phyloP scores from a whole-genome alignment of 2,113 vertebrate genomes.

The Turdus rufiventris region DNA sequence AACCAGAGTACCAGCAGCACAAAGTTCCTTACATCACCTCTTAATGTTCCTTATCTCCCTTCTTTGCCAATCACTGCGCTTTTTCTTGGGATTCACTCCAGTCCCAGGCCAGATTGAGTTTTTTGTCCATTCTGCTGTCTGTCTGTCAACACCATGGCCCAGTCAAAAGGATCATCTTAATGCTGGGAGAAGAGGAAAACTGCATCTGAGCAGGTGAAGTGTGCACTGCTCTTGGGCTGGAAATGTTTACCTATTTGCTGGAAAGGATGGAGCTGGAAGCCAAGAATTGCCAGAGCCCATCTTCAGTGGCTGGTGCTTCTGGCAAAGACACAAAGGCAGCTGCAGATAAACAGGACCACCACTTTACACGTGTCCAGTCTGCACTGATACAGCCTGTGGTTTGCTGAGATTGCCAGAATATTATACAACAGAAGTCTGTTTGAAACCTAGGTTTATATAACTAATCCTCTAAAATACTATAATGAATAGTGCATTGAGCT shows the following conservation, averaged over 20 bases:
- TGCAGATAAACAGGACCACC: background rate
- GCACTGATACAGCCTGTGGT: background rate
- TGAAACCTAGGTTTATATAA: conserved; percentile 57
- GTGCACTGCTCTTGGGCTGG: background rate
- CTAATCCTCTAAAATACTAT: conserved; percentile 56
- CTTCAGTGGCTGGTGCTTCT: background rate
- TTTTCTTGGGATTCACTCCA: background rate
- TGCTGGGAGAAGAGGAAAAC: background rate
- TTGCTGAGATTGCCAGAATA: background rate
- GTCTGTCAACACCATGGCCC: background rate
- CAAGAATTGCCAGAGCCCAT: background rate
- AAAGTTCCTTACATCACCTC: background rate
- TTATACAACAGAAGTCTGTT: conserved; percentile 25
- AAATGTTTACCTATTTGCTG: background rate
- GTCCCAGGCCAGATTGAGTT: background rate
- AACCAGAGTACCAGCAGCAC: background rate
- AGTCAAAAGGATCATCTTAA: background rate
- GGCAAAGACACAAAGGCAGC: background rate
- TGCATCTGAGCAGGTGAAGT: background rate
- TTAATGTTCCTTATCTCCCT: background rate
- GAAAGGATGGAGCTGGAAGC: background rate
- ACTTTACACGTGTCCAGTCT: background rate
- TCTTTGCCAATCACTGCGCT: background rate
- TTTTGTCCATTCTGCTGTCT: background rate
- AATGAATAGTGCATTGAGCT: conserved; percentile 59